Evolutionary conservation across 2,797 vertebrate genomes (phyloP).

Genomic region (Coilia nasus): DNA sequence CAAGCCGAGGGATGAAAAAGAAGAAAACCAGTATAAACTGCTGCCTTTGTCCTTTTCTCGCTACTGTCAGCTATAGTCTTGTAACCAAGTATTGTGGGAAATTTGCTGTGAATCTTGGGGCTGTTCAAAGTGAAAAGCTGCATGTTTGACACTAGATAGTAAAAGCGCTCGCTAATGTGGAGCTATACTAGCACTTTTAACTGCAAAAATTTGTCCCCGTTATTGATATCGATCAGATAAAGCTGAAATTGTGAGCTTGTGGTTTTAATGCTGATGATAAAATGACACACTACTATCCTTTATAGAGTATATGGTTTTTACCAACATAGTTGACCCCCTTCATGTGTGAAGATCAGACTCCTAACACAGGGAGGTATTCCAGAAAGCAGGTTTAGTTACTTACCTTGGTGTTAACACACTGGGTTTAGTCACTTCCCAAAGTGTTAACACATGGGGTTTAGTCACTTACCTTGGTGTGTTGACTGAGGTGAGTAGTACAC

Average conservation of each 20-base stretch:
- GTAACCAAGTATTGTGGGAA: slow-evolving; percentile 23
- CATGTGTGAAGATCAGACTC: not conserved
- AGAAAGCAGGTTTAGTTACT: too few species aligned
- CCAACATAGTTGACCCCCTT: not conserved
- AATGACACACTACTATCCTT: not conserved
- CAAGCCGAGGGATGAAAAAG: slow-evolving; percentile 9
- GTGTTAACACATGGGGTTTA: too few species aligned
- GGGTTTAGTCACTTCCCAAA: too few species aligned
- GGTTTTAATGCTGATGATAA: slow-evolving; percentile 17
- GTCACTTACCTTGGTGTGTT: too few species aligned
- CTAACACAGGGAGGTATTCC: not conserved
- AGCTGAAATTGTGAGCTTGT: slow-evolving; percentile 19
- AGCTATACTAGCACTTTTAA: slow-evolving; percentile 27
- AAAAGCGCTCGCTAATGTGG: slow-evolving; percentile 15
- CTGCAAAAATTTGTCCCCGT: not conserved
- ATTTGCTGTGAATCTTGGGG: slow-evolving; percentile 23
- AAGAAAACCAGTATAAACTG: slow-evolving; percentile 5
- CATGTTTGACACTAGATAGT: slow-evolving; percentile 28
- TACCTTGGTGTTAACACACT: too few species aligned
- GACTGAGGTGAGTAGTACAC: too few species aligned
- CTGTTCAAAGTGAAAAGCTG: slow-evolving; percentile 21
- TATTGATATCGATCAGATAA: slow-evolving; percentile 22
- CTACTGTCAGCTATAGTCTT: slow-evolving; percentile 26
- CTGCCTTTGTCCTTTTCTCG: slow-evolving; percentile 19
- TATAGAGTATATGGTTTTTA: not conserved